These are phyloP conservation scores for Salvator merianae DNA, from an alignment of 2,113 vertebrate species.

Conservation along the genomic window DNA sequence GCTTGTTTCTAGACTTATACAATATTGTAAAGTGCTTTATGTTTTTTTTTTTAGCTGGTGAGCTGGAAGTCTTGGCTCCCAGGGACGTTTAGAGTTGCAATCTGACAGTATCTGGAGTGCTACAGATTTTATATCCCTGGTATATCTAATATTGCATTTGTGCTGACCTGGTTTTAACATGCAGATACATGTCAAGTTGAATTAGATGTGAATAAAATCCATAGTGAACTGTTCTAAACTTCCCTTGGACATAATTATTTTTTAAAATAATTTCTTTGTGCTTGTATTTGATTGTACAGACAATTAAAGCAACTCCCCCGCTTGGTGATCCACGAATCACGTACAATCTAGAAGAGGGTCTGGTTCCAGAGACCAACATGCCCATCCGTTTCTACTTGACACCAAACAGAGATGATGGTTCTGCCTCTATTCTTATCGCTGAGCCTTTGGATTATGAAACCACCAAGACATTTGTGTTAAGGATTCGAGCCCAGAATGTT, in stretches of 20 bases:
- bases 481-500: slow-evolving; percentile 86
- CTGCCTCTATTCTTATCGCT: slow-evolving; percentile 86
- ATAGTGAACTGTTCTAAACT: background rate
- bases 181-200: background rate
- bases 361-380: slow-evolving; percentile 89
- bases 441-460: slow-evolving; percentile 88
- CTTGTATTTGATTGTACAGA: slow-evolving; percentile 67
- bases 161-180: background rate
- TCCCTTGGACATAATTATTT: background rate
- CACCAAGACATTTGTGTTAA: slow-evolving; percentile 82
- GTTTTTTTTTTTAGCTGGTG: background rate
- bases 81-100: background rate
- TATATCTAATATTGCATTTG: background rate
- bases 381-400: slow-evolving; percentile 88
- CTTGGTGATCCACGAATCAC: slow-evolving; percentile 87
- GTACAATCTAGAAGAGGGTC: slow-evolving; percentile 87
- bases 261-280: background rate
- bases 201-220: slow-evolving; percentile 1
- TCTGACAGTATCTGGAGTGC: background rate
- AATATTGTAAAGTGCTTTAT: too few relatives aligned
- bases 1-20: too few relatives aligned
- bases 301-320: slow-evolving; percentile 85
- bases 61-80: background rate
- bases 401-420: slow-evolving; percentile 86
- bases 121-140: background rate